phyloP scores from a whole-genome alignment of 2,797 vertebrate genomes.

The Tragopan temminckii region DNA sequence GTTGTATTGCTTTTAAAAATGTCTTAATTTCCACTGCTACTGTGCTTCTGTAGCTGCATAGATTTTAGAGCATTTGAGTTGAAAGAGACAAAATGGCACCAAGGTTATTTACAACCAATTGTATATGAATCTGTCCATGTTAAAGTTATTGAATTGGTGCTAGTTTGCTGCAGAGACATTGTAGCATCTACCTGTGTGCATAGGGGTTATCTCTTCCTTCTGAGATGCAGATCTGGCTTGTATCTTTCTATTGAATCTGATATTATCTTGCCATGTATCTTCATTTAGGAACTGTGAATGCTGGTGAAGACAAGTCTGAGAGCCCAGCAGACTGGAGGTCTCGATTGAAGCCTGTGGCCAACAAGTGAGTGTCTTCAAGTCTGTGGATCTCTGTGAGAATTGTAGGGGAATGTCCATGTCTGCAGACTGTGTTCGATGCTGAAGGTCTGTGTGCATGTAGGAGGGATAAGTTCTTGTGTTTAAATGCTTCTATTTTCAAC shows the following conservation, averaged over 20 bases:
- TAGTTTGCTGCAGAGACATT: slow-evolving; percentile 12
- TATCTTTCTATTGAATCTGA: slow-evolving; percentile 19
- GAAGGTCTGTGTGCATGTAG: background rate
- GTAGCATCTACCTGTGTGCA: background rate
- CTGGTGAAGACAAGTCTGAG: slow-evolving; percentile 56
- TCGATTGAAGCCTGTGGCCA: slow-evolving; percentile 77
- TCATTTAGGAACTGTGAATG: background rate
- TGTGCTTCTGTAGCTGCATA: background rate
- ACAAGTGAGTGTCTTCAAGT: slow-evolving; percentile 71
- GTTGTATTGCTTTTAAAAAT: background rate
- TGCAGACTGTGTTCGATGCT: background rate
- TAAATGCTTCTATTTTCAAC: background rate
- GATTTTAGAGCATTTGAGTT: background rate
- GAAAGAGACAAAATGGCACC: background rate
- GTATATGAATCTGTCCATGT: background rate
- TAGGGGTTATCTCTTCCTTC: background rate
- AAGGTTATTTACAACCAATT: background rate
- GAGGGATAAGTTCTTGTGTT: background rate
- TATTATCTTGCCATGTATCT: background rate
- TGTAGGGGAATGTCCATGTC: background rate
- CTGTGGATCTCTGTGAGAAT: background rate
- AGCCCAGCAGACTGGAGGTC: slow-evolving; percentile 85
- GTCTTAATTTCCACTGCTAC: background rate
- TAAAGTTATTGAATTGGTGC: slow-evolving; percentile 18
- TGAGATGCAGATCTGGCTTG: background rate